These are phyloP conservation scores for Rhynchophorus ferrugineus DNA, from an alignment of 1,140 invertebrate genomes.

Conservation along the genomic window DNA sequence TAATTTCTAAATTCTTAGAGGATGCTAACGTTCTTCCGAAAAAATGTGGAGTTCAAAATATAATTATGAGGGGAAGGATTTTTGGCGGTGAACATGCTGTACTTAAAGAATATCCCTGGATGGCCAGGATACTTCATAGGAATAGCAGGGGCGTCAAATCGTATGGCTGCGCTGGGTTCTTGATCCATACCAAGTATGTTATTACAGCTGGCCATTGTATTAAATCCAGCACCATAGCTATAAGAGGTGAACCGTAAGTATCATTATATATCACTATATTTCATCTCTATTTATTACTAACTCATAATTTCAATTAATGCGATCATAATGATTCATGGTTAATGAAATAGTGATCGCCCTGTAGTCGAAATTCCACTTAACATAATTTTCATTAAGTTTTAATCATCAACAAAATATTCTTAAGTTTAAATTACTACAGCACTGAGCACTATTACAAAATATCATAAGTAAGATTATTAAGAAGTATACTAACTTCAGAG, in stretches of 20 bases:
- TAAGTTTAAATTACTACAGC: too few species aligned
- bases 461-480: too few species aligned
- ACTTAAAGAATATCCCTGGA: slow-evolving; percentile 49
- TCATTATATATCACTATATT: not conserved
- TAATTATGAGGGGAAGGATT: slow-evolving; percentile 27
- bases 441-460: too few species aligned
- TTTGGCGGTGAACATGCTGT: slow-evolving; percentile 37
- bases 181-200: slow-evolving; percentile 45
- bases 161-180: slow-evolving; percentile 44
- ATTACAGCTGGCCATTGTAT: slow-evolving; percentile 52
- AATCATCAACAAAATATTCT: too few species aligned
- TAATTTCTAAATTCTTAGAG: too few species aligned
- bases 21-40: slow-evolving; percentile 26
- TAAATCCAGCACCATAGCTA: slow-evolving; percentile 6
- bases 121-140: slow-evolving; percentile 33
- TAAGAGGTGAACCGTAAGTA: slow-evolving; percentile 24
- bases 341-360: too few species aligned
- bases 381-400: too few species aligned
- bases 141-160: slow-evolving; percentile 20
- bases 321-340: too few species aligned
- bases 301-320: too few species aligned
- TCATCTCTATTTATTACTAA: not conserved
- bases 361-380: too few species aligned
- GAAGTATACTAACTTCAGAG: too few species aligned
- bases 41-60: slow-evolving; percentile 31